These are phyloP conservation scores for Parasteatoda lunata DNA, from an alignment of 2,888 invertebrate genomes.

Conservation along the genomic window DNA sequence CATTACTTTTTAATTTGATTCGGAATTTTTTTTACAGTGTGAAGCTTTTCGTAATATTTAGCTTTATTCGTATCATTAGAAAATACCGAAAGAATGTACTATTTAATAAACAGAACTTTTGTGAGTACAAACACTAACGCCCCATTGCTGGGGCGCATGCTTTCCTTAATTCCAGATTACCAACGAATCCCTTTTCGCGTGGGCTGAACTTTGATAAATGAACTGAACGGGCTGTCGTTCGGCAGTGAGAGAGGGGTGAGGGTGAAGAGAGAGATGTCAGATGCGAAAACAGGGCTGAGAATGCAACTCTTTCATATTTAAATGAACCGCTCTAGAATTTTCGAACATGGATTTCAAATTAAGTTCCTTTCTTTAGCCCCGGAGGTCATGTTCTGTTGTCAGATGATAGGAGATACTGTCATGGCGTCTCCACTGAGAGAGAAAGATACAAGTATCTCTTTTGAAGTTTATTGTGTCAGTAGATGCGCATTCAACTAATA, in stretches of 20 bases:
- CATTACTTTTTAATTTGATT: too few species aligned
- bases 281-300: conserved; percentile 14
- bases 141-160: neutral
- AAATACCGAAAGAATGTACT: too few species aligned
- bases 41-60: too few species aligned
- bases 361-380: neutral
- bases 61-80: too few species aligned
- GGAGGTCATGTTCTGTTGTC: neutral
- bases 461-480: neutral
- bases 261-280: neutral
- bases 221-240: conserved; percentile 43
- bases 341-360: conserved; percentile 7
- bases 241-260: conserved; percentile 19
- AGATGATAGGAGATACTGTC: neutral
- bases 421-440: neutral
- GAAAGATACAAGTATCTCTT: neutral
- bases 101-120: too few species aligned
- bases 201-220: conserved; percentile 62
- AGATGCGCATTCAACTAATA: too few species aligned
- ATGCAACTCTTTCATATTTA: conserved; percentile 56
- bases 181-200: conserved; percentile 34
- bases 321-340: conserved; percentile 49
- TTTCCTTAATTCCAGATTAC: conserved; percentile 5
- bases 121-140: neutral
- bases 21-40: too few species aligned